Evolutionary conservation across 2,113 vertebrate genomes (phyloP), one percentile per base, ranked within the genome.

Genomic region (Pimephales promelas): DNA sequence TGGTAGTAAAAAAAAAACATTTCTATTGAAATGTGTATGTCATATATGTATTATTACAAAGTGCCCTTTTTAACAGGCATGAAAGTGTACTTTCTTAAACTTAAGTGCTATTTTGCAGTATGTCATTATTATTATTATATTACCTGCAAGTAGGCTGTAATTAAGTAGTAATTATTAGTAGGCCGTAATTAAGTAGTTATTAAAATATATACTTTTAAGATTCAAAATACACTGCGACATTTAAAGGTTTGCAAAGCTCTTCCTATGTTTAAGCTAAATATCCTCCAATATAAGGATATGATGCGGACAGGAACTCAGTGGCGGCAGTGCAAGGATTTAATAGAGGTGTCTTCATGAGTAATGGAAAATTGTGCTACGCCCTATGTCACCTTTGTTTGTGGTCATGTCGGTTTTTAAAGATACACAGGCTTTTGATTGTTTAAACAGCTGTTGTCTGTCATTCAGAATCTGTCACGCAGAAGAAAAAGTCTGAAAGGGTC

Each of bases 381-480:
- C 85, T 80, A 24, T 78, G 45, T 77, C 84, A 28, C 78, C 52
- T 57, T 16, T 64, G 64, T 36, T 86, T 70, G 57, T 81, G 20
- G 76, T 82, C 78, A 80, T 85, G 83, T 22, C 76, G 59, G 77
- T 18, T 56, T 88, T 89, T 90, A 80, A 16, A 70, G 64, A 77
- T 10, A 59, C 54, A 77, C 76, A 40, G 61, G 81, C 74, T 57
- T 64, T 40, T 88, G 79, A 84, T 79, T 92, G 93, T 92, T 93
- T 92, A 86, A 87, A 94, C 93, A 94, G 94, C 93, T 94, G 93
- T 86, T 86, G 88, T 82, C 88, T 85, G 61, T 88, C 85, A 72
- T 49, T 83, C 57, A 56, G 6, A 61, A 24, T 77, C 86, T 83
- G 83, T 78, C 88, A 28, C 64, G 28, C 89, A 84, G 49, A 24